Evolutionary conservation across 2,888 invertebrate genomes (phyloP).

Genomic region (Globia sparganii): DNA sequence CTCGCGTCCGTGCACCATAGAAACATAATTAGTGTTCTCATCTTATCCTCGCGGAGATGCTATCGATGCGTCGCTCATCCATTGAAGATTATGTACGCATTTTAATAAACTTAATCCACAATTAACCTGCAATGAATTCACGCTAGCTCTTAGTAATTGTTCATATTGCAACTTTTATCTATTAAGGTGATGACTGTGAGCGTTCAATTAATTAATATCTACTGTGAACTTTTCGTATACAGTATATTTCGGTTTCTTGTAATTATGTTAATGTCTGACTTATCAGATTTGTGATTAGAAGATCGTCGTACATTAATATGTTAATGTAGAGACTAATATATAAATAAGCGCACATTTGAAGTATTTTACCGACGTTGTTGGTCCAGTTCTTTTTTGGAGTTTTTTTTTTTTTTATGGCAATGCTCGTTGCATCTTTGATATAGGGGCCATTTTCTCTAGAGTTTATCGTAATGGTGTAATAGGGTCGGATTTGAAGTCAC

Average conservation of each 20-base stretch:
- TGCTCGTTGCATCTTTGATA: constrained; percentile 23
- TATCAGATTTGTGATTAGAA: constrained; percentile 63
- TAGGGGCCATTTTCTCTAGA: neutral
- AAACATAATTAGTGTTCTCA: constrained; percentile 88
- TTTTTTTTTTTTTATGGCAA: constrained; percentile 8
- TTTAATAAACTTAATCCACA: constrained; percentile 52
- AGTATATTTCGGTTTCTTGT: constrained; percentile 53
- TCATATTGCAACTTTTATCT: constrained; percentile 59
- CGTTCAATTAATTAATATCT: constrained; percentile 64
- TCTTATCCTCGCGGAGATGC: constrained; percentile 78
- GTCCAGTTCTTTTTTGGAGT: constrained; percentile 25
- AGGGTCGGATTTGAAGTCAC: constrained; percentile 47
- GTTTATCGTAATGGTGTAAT: constrained; percentile 41
- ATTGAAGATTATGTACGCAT: constrained; percentile 71
- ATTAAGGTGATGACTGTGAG: constrained; percentile 57
- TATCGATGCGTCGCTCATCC: constrained; percentile 75
- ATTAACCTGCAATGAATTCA: constrained; percentile 62
- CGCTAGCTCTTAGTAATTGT: constrained; percentile 42
- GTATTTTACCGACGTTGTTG: constrained; percentile 42
- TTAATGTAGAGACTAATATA: constrained; percentile 47
- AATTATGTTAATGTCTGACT: constrained; percentile 58
- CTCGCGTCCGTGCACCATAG: constrained; percentile 82
- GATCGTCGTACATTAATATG: constrained; percentile 52
- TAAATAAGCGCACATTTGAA: constrained; percentile 46
- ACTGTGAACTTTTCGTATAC: constrained; percentile 53